A percentile compares a stretch with the other conserved stretches of the same genome.
Evolutionary conservation across 2,797 vertebrate genomes (phyloP).

Genomic region (Pseudopleuronectes americanus): DNA sequence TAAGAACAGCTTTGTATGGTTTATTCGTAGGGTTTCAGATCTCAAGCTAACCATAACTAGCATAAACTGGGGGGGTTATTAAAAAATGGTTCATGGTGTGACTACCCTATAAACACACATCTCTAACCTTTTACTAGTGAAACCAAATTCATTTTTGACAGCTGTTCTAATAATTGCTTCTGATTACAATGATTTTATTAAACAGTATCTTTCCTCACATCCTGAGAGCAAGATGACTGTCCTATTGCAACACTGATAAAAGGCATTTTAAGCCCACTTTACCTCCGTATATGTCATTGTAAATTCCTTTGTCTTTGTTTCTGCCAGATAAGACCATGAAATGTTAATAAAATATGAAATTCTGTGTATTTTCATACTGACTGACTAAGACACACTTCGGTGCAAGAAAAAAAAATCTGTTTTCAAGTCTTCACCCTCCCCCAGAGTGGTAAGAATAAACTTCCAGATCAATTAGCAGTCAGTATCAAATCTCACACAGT

Average conservation of each 20-base stretch:
- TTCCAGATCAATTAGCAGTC: conserved; percentile 68
- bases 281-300: conserved; percentile 9
- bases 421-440: conserved; percentile 36
- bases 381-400: conserved; percentile 36
- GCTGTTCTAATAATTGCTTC: background rate
- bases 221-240: background rate
- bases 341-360: conserved; percentile 41
- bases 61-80: too few species aligned
- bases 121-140: too few species aligned
- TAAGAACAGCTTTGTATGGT: too few species aligned
- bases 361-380: conserved; percentile 17
- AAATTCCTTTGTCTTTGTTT: conserved; percentile 38
- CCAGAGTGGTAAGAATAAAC: conserved; percentile 56
- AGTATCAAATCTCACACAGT: conserved; percentile 54
- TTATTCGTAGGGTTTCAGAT: too few species aligned
- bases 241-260: too few species aligned
- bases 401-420: conserved; percentile 12
- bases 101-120: too few species aligned
- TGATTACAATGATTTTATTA: conserved; percentile 17
- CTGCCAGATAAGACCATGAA: background rate
- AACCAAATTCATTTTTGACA: too few species aligned
- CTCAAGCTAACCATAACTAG: too few species aligned
- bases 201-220: conserved; percentile 19
- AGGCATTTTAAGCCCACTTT: too few species aligned
- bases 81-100: too few species aligned